phyloP scores from a whole-genome alignment of 2,797 vertebrate genomes.

The Coranthus polyacanthus region DNA sequence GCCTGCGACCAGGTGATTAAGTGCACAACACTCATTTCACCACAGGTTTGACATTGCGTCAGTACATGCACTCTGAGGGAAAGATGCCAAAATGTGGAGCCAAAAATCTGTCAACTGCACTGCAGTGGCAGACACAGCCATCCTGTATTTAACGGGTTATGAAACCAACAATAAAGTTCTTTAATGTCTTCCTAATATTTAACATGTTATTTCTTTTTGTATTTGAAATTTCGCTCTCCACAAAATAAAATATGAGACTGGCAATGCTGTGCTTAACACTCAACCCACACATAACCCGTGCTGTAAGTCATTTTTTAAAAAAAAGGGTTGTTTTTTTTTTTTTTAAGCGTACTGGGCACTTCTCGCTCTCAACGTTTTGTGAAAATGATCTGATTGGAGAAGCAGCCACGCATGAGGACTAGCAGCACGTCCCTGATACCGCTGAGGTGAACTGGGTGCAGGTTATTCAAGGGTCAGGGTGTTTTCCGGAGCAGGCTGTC shows the following conservation, averaged over 20 bases:
- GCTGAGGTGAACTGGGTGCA: constrained; percentile 5
- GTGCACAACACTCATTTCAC: neutral
- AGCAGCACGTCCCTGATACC: neutral
- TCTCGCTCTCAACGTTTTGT: neutral
- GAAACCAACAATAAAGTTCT: constrained; percentile 4
- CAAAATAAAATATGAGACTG: neutral
- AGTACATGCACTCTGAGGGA: neutral
- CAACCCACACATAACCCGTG: neutral
- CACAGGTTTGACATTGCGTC: constrained; percentile 7
- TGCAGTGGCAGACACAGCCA: constrained; percentile 15
- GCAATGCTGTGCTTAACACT: neutral
- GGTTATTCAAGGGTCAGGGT: constrained; percentile 43
- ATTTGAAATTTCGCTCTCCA: neutral
- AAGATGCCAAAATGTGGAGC: constrained; percentile 6
- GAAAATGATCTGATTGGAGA: neutral
- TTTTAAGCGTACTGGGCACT: neutral
- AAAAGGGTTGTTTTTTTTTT: too few species aligned
- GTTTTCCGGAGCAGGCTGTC: neutral
- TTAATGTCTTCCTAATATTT: constrained; percentile 9
- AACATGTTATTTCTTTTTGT: neutral
- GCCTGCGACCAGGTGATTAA: neutral
- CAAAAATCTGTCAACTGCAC: constrained; percentile 42
- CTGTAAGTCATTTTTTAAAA: too few species aligned
- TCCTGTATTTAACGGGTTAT: neutral
- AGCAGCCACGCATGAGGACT: neutral